Conservation (phyloP, 2,888 invertebrate species). For the Xylocampa areola region DNA sequence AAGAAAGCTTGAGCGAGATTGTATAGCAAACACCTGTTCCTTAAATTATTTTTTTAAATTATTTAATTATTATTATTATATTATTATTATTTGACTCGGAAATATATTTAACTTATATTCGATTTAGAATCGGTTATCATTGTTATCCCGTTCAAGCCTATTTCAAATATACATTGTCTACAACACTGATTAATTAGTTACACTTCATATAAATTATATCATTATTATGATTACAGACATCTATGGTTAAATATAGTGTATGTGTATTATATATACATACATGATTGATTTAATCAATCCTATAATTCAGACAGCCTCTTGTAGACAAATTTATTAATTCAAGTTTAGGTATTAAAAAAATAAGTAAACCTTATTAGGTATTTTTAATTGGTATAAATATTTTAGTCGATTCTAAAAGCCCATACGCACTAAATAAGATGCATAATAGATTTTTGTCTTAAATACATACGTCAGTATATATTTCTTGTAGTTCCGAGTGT, state of each 20-base stretch:
- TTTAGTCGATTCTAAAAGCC: no score
- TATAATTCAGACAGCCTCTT: slow-evolving; percentile 10
- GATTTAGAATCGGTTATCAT: slow-evolving; percentile 10
- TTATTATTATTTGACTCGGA: slow-evolving; percentile 3
- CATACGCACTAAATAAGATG: no score
- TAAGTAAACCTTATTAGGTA: no score
- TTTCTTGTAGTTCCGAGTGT: no score
- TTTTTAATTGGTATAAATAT: no score
- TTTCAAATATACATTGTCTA: slow-evolving; percentile 24
- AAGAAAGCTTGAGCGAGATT: slow-evolving; percentile 25
- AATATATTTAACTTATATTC: slow-evolving; percentile 16
- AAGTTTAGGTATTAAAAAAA: no score
- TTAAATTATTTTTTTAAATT: no score
- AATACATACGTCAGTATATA: no score
- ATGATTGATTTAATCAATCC: slow-evolving; percentile 27
- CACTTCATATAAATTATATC: slow-evolving; percentile 5
- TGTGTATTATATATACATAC: neutral
- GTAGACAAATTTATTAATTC: no score
- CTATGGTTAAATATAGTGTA: slow-evolving; percentile 19
- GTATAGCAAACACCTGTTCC: no score
- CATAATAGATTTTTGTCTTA: no score
- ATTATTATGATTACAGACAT: slow-evolving; percentile 26
- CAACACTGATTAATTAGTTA: slow-evolving; percentile 13
- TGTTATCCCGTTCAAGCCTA: slow-evolving; percentile 22
- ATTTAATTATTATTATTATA: no score